Base-by-base conservation (phyloP, 2,888 invertebrate genomes). In the Brenthis ino region DNA sequence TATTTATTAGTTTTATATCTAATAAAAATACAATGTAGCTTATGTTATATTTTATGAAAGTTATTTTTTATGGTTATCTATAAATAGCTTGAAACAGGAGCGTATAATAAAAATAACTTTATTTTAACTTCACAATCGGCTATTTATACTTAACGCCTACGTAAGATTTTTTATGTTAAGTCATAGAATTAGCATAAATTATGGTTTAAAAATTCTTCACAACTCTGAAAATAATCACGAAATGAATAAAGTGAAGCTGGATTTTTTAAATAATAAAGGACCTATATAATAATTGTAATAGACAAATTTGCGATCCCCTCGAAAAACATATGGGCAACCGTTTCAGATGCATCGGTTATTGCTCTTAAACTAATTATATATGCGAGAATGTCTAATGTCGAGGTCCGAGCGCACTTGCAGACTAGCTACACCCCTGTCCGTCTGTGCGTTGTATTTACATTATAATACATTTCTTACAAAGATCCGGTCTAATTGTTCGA, bases 301-400 rank as follows among this genome's bases (percentile, higher is more conserved):
- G 63, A 53, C 16, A 54, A 53, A 63, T 63, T 63, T 53, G 63
- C 63, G 53, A 63, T 58, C 58, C 58, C 58, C 50, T 68, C 47
- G 55, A 70, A 55, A 58, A 43, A 55, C 20, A 50, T 66, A 57
- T 33, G 81, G 77, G 80, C 80, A 83, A 83, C 83, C 82, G 80
- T 82, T 76, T 72, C 73, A 79, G 80, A 70, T 72, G 74, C 72
- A 75, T 73, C 68, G 71, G 69, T 71, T 75, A 68, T 68, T 79
- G 70, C 68, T 76, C 71, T 58, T 68, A 75, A 77, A 75, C 75
- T 82, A 82, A 89, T 91, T 90, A 88, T 80, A 83, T 91, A 91
- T 91, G 91, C 91, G 89, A 80, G 82, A 77, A 80, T 79, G 78
- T 88, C 84, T 89, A 87, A 86, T 79, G 79, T 67, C 65, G 82